Evolutionary conservation across 2,888 invertebrate species (phyloP).

Genomic region (Oscheius sp.): DNA sequence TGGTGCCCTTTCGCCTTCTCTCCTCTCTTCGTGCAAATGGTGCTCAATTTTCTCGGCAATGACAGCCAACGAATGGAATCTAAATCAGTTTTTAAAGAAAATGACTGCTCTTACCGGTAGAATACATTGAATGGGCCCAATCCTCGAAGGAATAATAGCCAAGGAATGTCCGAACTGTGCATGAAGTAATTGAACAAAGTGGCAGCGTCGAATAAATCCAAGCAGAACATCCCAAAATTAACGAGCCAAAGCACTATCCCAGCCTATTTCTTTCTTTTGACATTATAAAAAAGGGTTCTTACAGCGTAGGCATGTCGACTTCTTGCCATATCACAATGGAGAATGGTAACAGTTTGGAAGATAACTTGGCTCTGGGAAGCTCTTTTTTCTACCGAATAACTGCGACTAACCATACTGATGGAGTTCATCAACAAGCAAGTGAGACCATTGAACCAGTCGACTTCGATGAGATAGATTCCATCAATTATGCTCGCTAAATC

Average conservation of each 20-base stretch:
- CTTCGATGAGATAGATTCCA: neutral
- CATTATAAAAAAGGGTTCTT: no score
- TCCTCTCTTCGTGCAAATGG: no score
- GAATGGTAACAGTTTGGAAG: neutral
- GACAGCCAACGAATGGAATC: constrained; percentile 2
- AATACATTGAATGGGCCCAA: constrained; percentile 1
- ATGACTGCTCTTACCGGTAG: constrained; percentile 4
- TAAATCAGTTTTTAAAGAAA: no score
- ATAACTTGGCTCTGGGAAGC: neutral
- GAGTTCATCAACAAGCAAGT: neutral
- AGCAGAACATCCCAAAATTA: neutral
- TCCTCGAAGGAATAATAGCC: neutral
- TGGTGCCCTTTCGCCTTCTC: no score
- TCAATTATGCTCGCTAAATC: neutral
- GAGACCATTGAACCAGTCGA: neutral
- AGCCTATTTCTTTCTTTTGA: no score
- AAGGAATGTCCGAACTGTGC: neutral
- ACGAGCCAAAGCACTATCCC: neutral
- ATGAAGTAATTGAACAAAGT: neutral
- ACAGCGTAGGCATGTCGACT: neutral
- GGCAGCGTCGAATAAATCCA: constrained; percentile 4
- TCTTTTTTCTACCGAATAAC: neutral
- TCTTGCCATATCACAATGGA: neutral
- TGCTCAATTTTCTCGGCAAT: constrained; percentile 1
- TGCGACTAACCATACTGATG: neutral